A percentile compares a stretch with the other conserved stretches of the same genome.
phyloP scores from a whole-genome alignment of 35 echinoderm and acorn worm species.

The Apostichopus californicus region DNA sequence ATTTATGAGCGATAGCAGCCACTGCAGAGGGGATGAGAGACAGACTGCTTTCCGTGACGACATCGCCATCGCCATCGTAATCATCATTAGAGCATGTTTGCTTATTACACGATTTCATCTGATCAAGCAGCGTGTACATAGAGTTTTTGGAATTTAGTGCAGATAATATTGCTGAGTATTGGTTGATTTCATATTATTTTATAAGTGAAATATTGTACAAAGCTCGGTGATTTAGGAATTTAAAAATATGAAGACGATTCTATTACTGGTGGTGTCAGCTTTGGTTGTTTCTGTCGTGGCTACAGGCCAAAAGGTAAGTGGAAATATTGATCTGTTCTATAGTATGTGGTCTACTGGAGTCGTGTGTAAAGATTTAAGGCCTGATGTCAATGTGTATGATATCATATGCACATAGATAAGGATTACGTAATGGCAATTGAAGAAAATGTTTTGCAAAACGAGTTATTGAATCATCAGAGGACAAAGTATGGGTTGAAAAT shows the following conservation, averaged over 20 bases:
- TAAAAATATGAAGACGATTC: conserved; percentile 29
- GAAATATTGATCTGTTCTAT: not conserved
- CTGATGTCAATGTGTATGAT: too few relatives aligned
- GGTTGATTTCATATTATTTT: not conserved
- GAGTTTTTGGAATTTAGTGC: not conserved
- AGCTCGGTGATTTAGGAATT: not conserved
- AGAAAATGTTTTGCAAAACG: too few relatives aligned
- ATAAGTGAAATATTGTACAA: not conserved
- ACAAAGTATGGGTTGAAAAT: too few relatives aligned
- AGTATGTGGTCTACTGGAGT: too few relatives aligned
- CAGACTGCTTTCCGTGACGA: not conserved
- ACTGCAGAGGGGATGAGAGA: not conserved
- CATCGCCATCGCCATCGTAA: not conserved
- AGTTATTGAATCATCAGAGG: too few relatives aligned
- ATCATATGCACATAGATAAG: too few relatives aligned
- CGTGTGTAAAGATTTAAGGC: too few relatives aligned
- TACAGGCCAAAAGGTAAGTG: conserved; percentile 23
- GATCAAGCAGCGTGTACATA: not conserved
- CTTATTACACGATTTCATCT: not conserved
- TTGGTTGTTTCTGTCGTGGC: conserved; percentile 25
- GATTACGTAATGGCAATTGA: too few relatives aligned
- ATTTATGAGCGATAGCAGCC: not conserved
- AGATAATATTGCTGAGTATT: not conserved
- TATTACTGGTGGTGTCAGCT: conserved; percentile 18
- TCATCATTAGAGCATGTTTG: not conserved